Evolutionary conservation across 2,113 vertebrate species (phyloP), one percentile per base, ranked within the genome.

Genomic region (Scomber colias): DNA sequence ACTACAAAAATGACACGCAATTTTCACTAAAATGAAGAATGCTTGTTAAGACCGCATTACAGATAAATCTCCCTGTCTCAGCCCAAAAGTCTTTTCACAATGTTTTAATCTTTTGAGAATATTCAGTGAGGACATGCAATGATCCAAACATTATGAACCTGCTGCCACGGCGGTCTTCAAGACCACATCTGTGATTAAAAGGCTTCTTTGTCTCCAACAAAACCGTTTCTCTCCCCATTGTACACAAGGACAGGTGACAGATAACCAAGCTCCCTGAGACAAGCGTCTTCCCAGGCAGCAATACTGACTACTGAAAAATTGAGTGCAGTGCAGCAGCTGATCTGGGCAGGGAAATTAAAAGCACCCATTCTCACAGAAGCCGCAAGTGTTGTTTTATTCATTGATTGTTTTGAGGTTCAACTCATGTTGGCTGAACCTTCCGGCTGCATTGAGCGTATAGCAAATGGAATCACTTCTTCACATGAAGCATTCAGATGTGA

Each of bases 141-240:
- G 49, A 84, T 80, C 86, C 57, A 67, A 70, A 86, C 73, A 67
- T 90, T 87, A 91, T 87, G 91, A 94, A 90, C 88, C 81, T 84
- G 82, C 86, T 84, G 80, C 76, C 53, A 50, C 19, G 19, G 78
- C 79, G 84, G 71, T 70, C 73, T 81, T 86, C 68, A 75, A 90
- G 86, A 85, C 85, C 70, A 84, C 62, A 78, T 85, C 81, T 82
- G 87, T 93, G 90, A 95, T 94, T 93, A 93, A 93, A 92, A 92
- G 87, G 50, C 54, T 88, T 84, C 35, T 83, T 89, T 84, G 62
- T 92, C 66, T 89, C 82, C 81, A 71, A 83, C 61, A 85, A 85
- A 91, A 73, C 70, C 73, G 80, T 66, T 75, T 51, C 66, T 87
- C 79, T 86, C 75, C 83, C 80, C 50, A 44, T 59, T 2, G 56